Evolutionary conservation across 2,113 vertebrate species (phyloP), one percentile per base, ranked within the genome.

Genomic region (Beaufortia kweichowensis): DNA sequence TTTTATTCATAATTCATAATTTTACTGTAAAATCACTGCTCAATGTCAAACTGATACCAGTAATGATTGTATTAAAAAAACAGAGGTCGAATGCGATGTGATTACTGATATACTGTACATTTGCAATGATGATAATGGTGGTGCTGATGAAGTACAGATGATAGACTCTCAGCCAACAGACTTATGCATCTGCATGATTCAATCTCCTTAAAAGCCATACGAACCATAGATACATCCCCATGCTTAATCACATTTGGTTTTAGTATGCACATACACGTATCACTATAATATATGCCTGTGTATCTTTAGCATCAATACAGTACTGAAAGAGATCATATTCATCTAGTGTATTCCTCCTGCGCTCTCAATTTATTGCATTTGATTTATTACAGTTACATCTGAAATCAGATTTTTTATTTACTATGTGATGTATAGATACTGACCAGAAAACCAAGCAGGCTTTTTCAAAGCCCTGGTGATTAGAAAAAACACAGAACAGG

Each of bases 131-230:
- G 21, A 68, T 19, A 8, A 21, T 61, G 69, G 61, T 81, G 61
- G 64, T 48, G 29, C 35, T 33, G 43, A 74, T 69, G 59, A 81
- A 57, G 50, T 62, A 75, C 21, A 28, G 71, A 26, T 57, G 29
- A 31, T 28, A 66, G 41, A 46, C 60, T 28, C 26, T n/a, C 26
- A 41, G 15, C 26, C 78, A 62, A n/a, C 14, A 33, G 31, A 21
- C 41, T 24, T 35, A 33, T 28, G 48, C 17, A 50, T 65, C 29
- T 60, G 21, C 43, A 19, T 19, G n/a, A 73, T 80, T 23, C 48
- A 80, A 80, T 82, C 31, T 63, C 46, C 70, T 67, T 84, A 76
- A 80, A 72, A 84, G 83, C 73, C 26, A 35, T 66, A 71, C 6
- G 46, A 56, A 60, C 61, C 56, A 12, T 46, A 74, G 50, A 68